Conservation (phyloP, 2,797 vertebrate species). For the Apodemus agrarius region DNA sequence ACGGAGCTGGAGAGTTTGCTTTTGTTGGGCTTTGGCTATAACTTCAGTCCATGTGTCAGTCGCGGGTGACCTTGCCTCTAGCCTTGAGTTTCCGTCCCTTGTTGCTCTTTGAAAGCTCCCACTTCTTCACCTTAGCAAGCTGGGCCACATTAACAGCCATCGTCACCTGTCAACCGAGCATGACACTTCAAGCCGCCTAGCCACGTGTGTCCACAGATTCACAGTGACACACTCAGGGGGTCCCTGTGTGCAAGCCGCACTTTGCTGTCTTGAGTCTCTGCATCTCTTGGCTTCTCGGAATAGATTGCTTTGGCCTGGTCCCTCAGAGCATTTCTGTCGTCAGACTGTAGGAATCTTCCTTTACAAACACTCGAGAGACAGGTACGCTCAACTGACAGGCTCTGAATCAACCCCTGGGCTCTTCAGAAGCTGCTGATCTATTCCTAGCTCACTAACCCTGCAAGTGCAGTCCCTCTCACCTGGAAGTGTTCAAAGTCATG, state of each 20-base stretch:
- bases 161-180: not conserved
- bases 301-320: not conserved
- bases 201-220: not conserved
- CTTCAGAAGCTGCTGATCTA: not conserved
- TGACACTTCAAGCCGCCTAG: slow-evolving; percentile 6
- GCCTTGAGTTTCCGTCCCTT: not conserved
- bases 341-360: not conserved
- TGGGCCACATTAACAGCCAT: not conserved
- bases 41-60: fast-evolving
- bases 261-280: not conserved
- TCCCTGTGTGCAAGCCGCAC: not conserved
- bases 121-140: not conserved
- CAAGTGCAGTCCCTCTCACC: not conserved
- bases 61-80: not conserved
- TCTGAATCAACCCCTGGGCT: not conserved
- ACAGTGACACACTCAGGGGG: not conserved
- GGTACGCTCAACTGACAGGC: not conserved
- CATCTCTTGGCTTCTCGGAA: not conserved
- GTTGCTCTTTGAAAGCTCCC: not conserved
- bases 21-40: not conserved
- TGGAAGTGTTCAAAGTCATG: not conserved
- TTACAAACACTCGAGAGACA: not conserved
- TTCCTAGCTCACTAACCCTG: not conserved
- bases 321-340: not conserved
- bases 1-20: not conserved